phyloP scores from a whole-genome alignment of 2,797 vertebrate species.

The Pampus argenteus region DNA sequence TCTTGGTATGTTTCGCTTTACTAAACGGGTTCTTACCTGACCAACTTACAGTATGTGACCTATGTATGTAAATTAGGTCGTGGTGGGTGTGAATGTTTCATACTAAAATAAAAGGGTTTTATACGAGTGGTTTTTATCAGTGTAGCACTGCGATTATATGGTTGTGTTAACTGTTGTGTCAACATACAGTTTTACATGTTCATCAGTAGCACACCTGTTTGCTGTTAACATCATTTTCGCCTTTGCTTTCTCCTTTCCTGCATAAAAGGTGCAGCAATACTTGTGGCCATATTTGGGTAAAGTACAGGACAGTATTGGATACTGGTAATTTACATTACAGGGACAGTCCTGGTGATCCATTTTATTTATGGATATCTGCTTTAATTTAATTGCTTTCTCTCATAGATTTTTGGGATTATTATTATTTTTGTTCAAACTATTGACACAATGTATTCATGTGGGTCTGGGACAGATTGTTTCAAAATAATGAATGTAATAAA shows the following conservation, averaged over 20 bases:
- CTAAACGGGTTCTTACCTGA: conserved; percentile 48
- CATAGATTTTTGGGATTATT: conserved; percentile 41
- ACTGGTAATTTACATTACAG: conserved; percentile 40
- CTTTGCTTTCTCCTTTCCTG: conserved; percentile 41
- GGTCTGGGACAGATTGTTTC: conserved; percentile 60
- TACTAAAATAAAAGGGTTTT: conserved; percentile 71
- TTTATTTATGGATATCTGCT: conserved; percentile 52
- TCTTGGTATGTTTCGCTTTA: conserved; percentile 62
- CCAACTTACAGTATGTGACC: conserved; percentile 45
- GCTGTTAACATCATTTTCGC: conserved; percentile 27
- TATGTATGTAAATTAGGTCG: conserved; percentile 55
- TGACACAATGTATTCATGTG: conserved; percentile 59
- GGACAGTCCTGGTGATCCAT: conserved; percentile 34
- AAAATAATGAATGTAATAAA: conserved; percentile 74
- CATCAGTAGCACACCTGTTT: conserved; percentile 32
- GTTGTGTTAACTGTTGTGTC: conserved; percentile 37
- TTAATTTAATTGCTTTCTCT: conserved; percentile 52
- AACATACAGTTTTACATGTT: conserved; percentile 39
- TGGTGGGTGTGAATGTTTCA: conserved; percentile 73
- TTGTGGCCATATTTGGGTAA: conserved; percentile 53
- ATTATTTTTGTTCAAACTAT: conserved; percentile 63
- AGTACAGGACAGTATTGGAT: conserved; percentile 35
- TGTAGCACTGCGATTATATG: conserved; percentile 37
- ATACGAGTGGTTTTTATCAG: conserved; percentile 64
- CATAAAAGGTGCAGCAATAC: conserved; percentile 55